These are phyloP conservation scores for Halisarca cf. caerulea DNA, from an alignment of 37 sponge, comb jelly and placozoan genomes.

Conservation along the genomic window DNA sequence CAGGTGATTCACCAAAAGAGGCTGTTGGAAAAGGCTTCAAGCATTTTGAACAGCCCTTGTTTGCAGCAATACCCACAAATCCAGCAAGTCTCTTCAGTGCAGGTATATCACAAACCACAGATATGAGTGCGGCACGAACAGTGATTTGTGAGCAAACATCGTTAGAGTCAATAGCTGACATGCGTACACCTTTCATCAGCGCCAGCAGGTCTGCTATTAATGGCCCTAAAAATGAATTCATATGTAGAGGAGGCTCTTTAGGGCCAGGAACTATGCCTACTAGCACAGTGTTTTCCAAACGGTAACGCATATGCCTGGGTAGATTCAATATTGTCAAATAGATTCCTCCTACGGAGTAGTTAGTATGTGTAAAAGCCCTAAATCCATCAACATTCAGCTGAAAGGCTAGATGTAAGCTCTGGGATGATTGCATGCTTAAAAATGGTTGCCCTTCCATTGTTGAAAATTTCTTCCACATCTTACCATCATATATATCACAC, in stretches of 20 bases:
- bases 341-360: conserved; percentile 54
- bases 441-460: background rate
- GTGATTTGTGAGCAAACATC: background rate
- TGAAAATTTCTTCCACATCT: conserved; percentile 42
- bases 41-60: conserved; percentile 57
- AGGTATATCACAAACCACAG: conserved; percentile 46
- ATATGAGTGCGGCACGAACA: conserved; percentile 33
- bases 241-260: conserved; percentile 29
- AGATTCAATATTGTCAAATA: conserved; percentile 53
- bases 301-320: conserved; percentile 33
- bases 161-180: background rate
- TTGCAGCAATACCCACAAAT: conserved; percentile 39
- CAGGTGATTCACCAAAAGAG: conserved; percentile 12
- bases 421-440: background rate
- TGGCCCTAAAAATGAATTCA: conserved; percentile 38
- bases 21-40: conserved; percentile 40
- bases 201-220: conserved; percentile 33
- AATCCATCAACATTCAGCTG: conserved; percentile 70
- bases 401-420: conserved; percentile 23
- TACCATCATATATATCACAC: conserved; percentile 55
- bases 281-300: conserved; percentile 46
- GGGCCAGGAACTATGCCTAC: conserved; percentile 58
- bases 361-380: conserved; percentile 37
- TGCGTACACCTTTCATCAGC: conserved; percentile 23
- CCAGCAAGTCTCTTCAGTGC: conserved; percentile 47